Conservation (phyloP, 2,113 vertebrate species). For the Cepphus grylle region DNA sequence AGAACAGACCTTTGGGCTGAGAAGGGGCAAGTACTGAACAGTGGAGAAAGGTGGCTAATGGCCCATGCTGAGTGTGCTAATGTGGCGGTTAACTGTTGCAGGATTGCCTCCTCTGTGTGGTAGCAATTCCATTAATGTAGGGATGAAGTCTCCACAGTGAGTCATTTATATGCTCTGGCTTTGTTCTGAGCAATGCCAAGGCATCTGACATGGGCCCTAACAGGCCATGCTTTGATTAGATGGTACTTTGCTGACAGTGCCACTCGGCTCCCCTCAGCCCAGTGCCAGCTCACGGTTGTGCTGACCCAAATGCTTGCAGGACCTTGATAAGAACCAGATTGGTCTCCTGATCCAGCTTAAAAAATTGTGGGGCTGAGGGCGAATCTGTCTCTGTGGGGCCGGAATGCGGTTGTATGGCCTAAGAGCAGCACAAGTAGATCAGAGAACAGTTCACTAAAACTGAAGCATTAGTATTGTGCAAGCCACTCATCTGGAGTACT, state of each 20-base stretch:
- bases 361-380: neutral
- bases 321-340: neutral
- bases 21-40: neutral
- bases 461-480: neutral
- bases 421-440: neutral
- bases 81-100: neutral
- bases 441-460: neutral
- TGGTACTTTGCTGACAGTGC: neutral
- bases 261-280: neutral
- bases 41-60: neutral
- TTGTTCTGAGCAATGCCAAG: neutral
- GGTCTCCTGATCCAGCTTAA: neutral
- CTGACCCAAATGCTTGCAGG: neutral
- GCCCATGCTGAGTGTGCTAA: neutral
- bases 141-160: neutral
- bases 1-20: neutral
- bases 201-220: neutral
- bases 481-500: neutral
- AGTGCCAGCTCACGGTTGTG: neutral
- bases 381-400: neutral
- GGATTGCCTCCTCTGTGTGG: neutral
- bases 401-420: neutral
- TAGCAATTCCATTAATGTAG: neutral
- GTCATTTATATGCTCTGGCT: neutral
- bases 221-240: neutral